phyloP scores from a whole-genome alignment of 2,888 invertebrate species.

The Anthoptus insignis region DNA sequence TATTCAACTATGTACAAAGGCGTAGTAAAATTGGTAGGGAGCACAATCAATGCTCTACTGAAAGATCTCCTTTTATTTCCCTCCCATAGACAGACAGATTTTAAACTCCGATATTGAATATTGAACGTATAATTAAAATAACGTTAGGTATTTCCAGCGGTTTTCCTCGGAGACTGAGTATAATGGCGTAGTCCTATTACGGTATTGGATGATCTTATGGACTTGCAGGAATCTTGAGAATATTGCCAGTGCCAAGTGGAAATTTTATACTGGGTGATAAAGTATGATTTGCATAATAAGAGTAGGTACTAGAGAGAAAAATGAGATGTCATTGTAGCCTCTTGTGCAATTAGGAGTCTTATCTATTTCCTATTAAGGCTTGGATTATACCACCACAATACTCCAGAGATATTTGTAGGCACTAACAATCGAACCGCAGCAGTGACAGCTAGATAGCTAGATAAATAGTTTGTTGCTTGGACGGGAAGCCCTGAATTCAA shows the following conservation, averaged over 20 bases:
- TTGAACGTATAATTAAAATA: conserved; percentile 50
- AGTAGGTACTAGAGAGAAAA: not conserved
- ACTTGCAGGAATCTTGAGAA: not conserved
- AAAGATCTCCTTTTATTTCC: conserved; percentile 67
- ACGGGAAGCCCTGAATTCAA: no score
- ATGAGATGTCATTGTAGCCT: not conserved
- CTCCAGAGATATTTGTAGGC: no score
- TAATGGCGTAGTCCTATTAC: not conserved
- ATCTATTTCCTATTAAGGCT: no score
- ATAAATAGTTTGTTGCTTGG: no score
- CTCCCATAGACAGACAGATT: conserved; percentile 61
- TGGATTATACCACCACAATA: no score
- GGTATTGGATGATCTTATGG: not conserved
- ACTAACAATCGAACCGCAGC: no score
- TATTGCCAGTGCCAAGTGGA: conserved; percentile 3
- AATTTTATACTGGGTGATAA: conserved; percentile 1
- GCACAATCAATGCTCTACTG: conserved; percentile 77
- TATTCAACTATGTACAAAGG: conserved; percentile 72
- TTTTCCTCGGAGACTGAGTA: conserved; percentile 3
- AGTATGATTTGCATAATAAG: not conserved
- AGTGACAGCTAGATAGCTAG: no score
- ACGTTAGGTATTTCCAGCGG: conserved; percentile 14
- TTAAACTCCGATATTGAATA: conserved; percentile 63
- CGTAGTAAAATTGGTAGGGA: conserved; percentile 62
- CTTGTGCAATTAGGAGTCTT: not conserved